Evolutionary conservation across 2,888 invertebrate genomes (phyloP), one percentile per base, ranked within the genome.

Genomic region (Didymodactylos carnosus): DNA sequence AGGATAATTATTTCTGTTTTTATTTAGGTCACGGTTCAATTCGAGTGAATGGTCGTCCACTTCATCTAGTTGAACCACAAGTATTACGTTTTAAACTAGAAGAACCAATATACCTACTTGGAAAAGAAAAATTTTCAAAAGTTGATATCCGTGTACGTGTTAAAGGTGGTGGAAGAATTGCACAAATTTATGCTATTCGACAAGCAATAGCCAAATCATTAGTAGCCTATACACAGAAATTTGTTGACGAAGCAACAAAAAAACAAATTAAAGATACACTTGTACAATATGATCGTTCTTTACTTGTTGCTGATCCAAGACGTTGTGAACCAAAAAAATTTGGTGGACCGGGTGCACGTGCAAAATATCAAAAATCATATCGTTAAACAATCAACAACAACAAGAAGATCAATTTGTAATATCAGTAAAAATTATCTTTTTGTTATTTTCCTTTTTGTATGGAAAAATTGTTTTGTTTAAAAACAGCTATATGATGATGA

Each of bases 281-380:
- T 77, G 91, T 94, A 80, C 92, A 93, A 82, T 99, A 98, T 86
- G 98, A 99, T 85, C 88, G 94, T 84, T 92, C 94, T 79, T 87
- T 98, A 78, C 87, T 98, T 84, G 97, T 99, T 76, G 95, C 98
- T 72, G 98, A 99, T 86, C 98, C 98, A 75, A 89, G 98, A 83
- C 90, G 97, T 79, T 94, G 95, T 84, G 98, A 98, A 87, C 92
- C 97, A 82, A 98, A 99, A 89, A 99, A 99, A 87, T 99, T 99
- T 84, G 98, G 98, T 80, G 98, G 98, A 88, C 97, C 97, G 81
- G 97, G 97, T 80, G 95, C 98, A 79, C 90, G 98, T 83, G 95
- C 98, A 79, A 89, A 97, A 84, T 98, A 95, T 91, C 98, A 99
- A 87, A 98, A 98, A 87, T 99, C 98, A 78, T 98, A 99, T 88